Conservation (phyloP, 2,113 vertebrate genomes). For the Tursiops truncatus region DNA sequence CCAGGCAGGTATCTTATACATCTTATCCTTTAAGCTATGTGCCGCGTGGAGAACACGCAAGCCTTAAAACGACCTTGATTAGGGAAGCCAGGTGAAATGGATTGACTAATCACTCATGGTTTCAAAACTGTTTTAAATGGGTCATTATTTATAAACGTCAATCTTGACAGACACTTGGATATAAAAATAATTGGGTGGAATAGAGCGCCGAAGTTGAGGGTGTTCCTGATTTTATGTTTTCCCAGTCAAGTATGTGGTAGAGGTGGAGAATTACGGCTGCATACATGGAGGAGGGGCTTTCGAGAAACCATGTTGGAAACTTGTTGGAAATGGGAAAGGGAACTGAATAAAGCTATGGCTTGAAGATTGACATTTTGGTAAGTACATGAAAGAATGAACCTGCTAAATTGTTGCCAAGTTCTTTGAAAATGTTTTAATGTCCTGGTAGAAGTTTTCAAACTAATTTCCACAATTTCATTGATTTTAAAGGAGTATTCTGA, state of each 20-base stretch:
- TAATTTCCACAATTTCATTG: conserved; percentile 38
- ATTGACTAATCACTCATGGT: too few species aligned
- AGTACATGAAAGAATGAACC: background rate
- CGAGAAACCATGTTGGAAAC: background rate
- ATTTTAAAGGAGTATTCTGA: conserved; percentile 34
- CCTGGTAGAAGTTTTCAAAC: background rate
- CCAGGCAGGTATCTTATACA: too few species aligned
- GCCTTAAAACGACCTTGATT: too few species aligned
- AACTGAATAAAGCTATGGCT: background rate
- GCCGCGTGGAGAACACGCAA: too few species aligned
- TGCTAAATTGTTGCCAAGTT: background rate
- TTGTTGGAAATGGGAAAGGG: background rate
- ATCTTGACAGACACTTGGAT: background rate
- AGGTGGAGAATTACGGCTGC: background rate
- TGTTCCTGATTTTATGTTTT: background rate
- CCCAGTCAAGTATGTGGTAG: background rate
- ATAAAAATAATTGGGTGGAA: background rate
- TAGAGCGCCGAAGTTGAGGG: background rate
- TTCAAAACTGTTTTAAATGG: background rate
- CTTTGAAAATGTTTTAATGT: background rate
- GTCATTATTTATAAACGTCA: background rate
- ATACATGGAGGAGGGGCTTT: background rate
- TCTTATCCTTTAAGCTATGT: too few species aligned
- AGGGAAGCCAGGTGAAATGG: too few species aligned
- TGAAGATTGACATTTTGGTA: conserved; percentile 7